Evolutionary conservation across 2,113 vertebrate species (phyloP), one percentile per base, ranked within the genome.

Genomic region (Petrocephalus microphthalmus): DNA sequence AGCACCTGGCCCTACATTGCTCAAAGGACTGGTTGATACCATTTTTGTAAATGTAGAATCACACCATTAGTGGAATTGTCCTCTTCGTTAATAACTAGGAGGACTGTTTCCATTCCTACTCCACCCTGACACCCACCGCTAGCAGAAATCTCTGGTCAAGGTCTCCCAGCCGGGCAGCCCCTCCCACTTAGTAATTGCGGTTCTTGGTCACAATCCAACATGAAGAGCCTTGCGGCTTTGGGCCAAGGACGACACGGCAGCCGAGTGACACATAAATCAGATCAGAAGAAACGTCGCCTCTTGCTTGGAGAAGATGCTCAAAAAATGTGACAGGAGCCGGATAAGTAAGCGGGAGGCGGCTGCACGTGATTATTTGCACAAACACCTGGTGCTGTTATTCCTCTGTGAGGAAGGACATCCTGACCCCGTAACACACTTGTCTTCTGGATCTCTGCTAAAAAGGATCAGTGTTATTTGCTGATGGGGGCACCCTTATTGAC

Each of bases 201-300:
- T 52, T 84, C 42, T 84, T 45, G 81, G 71, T 33, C 37, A 13
- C 2, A 13, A 33, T 42, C 33, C 71, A 78, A n/a, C 17, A 42
- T 5, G 17, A 52, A 85, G 84, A 56, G 84, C 5, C 2, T 29
- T 53, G 52, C 15, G n/a, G 25, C 37, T 57, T 64, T 42, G 56
- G 37, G 56, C 56, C 37, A 45, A 86, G 85, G 85, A 25, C 37
- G 29, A 29, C 56, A 25, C 10, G 17, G 19, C 37, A 11, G 33
- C 54, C 22, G 37, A 45, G 56, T 64, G 33, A 29, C 33, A 86
- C 56, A 22, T 64, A 86, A 86, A 86, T 60, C 85, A 86, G 56
- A 64, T 64, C 33, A 45, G 56, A 86, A 57, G 37, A 53, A 45
- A 20, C 4, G 29, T 20, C 56, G 13, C 33, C 84, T 56, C n/a